These are phyloP conservation scores for Trichonephila inaurata DNA, from an alignment of 1,140 invertebrate species.

Conservation along the genomic window DNA sequence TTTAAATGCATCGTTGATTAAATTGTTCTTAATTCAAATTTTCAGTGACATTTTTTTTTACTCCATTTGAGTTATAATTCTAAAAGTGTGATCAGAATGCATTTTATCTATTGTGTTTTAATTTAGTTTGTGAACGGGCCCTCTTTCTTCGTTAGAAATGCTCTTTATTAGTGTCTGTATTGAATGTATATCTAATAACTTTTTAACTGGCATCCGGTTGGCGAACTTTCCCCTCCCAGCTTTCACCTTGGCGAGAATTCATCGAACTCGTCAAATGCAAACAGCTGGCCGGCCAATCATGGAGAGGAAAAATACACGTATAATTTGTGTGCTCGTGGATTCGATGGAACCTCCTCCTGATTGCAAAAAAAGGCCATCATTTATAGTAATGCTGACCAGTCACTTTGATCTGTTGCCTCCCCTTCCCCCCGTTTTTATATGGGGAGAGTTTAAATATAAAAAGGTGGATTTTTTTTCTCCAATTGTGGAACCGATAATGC, in stretches of 20 bases:
- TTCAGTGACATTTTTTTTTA: too few relatives aligned
- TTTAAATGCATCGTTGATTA: too few relatives aligned
- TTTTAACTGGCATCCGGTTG: constrained; percentile 69
- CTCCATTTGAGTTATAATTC: too few relatives aligned
- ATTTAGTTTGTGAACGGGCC: constrained; percentile 23
- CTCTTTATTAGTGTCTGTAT: constrained; percentile 44
- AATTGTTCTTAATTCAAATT: too few relatives aligned
- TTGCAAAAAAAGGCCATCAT: constrained; percentile 61
- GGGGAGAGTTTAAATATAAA: constrained; percentile 7
- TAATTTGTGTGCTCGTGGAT: constrained; percentile 70
- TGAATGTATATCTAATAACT: constrained; percentile 72
- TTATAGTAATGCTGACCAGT: constrained; percentile 52
- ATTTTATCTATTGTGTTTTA: neutral
- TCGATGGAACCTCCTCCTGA: constrained; percentile 55
- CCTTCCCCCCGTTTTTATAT: neutral
- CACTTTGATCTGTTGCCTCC: constrained; percentile 39
- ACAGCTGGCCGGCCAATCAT: constrained; percentile 60
- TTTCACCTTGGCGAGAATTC: constrained; percentile 59
- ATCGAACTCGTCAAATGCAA: constrained; percentile 66
- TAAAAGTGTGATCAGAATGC: too few relatives aligned
- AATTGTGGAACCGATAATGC: neutral
- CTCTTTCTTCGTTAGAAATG: neutral
- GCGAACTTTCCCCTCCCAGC: constrained; percentile 62
- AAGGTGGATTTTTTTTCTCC: neutral
- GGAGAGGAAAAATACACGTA: constrained; percentile 6